Evolutionary conservation across 2,888 invertebrate genomes (phyloP).

Genomic region (Saturnia japonica): DNA sequence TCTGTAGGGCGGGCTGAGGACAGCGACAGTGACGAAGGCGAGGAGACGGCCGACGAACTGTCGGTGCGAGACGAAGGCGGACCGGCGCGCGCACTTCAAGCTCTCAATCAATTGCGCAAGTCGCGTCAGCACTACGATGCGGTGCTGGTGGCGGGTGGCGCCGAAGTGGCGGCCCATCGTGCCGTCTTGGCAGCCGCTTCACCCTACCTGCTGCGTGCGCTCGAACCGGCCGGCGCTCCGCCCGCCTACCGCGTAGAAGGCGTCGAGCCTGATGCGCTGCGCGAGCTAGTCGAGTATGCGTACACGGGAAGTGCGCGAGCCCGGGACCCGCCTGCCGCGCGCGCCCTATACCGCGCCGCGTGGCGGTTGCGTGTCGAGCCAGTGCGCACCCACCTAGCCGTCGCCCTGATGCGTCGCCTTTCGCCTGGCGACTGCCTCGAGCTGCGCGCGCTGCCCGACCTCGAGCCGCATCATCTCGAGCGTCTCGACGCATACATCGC

Average conservation of each 20-base stretch:
- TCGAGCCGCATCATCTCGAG: conserved; percentile 76
- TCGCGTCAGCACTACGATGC: conserved; percentile 94
- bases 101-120: conserved; percentile 90
- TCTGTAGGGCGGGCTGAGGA: conserved; percentile 31
- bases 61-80: conserved; percentile 81
- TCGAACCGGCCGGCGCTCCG: conserved; percentile 42
- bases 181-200: conserved; percentile 91
- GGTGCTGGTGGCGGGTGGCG: conserved; percentile 87
- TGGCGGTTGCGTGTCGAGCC: conserved; percentile 88
- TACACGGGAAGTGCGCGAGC: conserved; percentile 87
- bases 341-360: conserved; percentile 90
- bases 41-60: conserved; percentile 63
- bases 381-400: conserved; percentile 86
- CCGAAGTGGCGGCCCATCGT: conserved; percentile 84
- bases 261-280: conserved; percentile 82
- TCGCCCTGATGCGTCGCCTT: conserved; percentile 81
- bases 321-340: conserved; percentile 78
- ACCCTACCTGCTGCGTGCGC: conserved; percentile 87
- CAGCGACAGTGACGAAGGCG: conserved; percentile 51
- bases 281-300: conserved; percentile 90
- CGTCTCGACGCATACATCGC: conserved; percentile 86
- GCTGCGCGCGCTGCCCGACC: conserved; percentile 84
- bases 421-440: conserved; percentile 74
- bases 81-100: conserved; percentile 83
- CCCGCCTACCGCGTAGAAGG: conserved; percentile 47